Evolutionary conservation across 2,797 vertebrate genomes (phyloP).

Genomic region (Acanthiza pusilla): DNA sequence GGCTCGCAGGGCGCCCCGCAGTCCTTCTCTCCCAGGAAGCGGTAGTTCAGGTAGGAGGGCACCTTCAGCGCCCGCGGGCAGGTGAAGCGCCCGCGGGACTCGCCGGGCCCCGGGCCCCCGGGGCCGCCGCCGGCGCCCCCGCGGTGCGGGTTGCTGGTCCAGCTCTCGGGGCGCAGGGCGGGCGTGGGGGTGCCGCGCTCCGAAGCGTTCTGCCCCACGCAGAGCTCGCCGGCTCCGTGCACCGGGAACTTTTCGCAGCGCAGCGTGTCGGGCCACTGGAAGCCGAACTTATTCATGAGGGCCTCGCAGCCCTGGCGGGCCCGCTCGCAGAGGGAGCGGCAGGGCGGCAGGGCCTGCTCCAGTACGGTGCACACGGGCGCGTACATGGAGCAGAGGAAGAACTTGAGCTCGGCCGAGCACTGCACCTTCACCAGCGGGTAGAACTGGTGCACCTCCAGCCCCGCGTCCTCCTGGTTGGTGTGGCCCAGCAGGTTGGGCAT

Average conservation of each 20-base stretch:
- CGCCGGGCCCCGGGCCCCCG: conserved; percentile 13
- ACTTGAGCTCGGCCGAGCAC: conserved; percentile 88
- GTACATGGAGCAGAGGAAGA: conserved; percentile 93
- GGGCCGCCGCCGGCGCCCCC: conserved; percentile 15
- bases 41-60: conserved; percentile 91
- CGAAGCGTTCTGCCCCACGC: conserved; percentile 92
- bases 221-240: conserved; percentile 90
- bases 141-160: conserved; percentile 76
- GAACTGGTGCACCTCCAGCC: conserved; percentile 92
- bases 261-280: conserved; percentile 92
- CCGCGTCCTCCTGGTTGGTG: conserved; percentile 90
- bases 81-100: conserved; percentile 69
- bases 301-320: conserved; percentile 92
- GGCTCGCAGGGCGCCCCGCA: conserved; percentile 92
- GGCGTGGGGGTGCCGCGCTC: conserved; percentile 81
- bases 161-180: conserved; percentile 71
- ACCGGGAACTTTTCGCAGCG: conserved; percentile 92
- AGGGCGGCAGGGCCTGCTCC: conserved; percentile 89
- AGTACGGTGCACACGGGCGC: conserved; percentile 90
- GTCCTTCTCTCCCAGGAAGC: conserved; percentile 91
- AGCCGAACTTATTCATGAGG: conserved; percentile 96
- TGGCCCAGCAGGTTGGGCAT: conserved; percentile 91
- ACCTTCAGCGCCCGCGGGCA: conserved; percentile 87
- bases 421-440: conserved; percentile 92
- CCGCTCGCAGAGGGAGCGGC: conserved; percentile 89